These are phyloP conservation scores for Phragmatobia fuliginosa DNA, from an alignment of 2,888 invertebrate species.

Conservation along the genomic window DNA sequence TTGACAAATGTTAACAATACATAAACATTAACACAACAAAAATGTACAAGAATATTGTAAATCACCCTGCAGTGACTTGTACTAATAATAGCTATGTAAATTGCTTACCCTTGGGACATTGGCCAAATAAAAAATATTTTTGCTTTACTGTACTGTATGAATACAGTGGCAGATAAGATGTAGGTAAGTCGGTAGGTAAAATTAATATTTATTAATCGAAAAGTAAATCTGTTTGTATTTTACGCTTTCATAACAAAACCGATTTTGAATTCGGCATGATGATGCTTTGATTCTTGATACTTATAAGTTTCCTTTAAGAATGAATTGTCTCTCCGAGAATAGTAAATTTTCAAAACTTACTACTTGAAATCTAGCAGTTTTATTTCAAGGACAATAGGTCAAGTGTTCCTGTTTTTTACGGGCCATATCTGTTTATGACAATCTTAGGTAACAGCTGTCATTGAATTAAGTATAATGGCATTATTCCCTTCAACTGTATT, in stretches of 20 bases:
- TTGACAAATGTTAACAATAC: background rate
- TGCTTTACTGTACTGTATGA: conserved; percentile 18
- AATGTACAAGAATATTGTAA: conserved; percentile 2
- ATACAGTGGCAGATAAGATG: background rate
- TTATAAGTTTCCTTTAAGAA: background rate
- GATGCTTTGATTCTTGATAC: too few relatives aligned
- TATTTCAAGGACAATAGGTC: too few relatives aligned
- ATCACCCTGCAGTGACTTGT: conserved; percentile 43
- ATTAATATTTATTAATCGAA: too few relatives aligned
- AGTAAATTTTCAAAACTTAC: too few relatives aligned
- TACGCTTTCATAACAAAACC: background rate
- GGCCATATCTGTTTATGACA: too few relatives aligned
- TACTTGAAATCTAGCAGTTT: background rate
- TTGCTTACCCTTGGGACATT: conserved; percentile 35
- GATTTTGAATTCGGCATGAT: too few relatives aligned
- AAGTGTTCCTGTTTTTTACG: too few relatives aligned
- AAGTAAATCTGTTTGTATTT: too few relatives aligned
- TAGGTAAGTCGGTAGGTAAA: too few relatives aligned
- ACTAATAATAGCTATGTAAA: conserved; percentile 28
- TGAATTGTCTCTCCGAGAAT: background rate
- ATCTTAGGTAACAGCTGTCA: too few relatives aligned
- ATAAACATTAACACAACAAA: background rate
- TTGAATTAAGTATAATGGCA: too few relatives aligned
- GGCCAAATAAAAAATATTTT: conserved; percentile 41
- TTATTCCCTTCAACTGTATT: background rate